A percentile compares a stretch with the other conserved stretches of the same genome.
Conservation (phyloP, 2,888 invertebrate species). For the Myathropa florea region DNA sequence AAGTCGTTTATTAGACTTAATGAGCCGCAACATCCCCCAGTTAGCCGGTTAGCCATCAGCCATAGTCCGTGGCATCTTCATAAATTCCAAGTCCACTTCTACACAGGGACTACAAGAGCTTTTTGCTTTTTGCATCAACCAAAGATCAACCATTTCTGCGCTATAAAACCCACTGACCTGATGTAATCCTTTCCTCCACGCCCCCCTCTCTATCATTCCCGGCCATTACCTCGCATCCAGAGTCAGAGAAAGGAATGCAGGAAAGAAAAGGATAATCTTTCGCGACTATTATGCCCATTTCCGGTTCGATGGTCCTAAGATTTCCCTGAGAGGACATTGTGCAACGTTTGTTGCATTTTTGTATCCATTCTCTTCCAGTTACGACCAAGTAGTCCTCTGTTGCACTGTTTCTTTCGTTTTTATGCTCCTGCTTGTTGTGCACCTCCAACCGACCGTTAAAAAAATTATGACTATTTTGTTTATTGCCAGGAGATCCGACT, state of each 20-base stretch:
- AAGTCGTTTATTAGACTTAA: not conserved
- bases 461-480: slow-evolving; percentile 69
- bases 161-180: slow-evolving; percentile 61
- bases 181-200: slow-evolving; percentile 22
- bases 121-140: not conserved
- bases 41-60: not conserved
- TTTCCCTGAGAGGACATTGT: slow-evolving; percentile 55
- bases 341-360: slow-evolving; percentile 66
- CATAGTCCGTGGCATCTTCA: not conserved
- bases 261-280: slow-evolving; percentile 54
- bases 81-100: not conserved
- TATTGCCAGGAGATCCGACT: slow-evolving; percentile 49
- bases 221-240: slow-evolving; percentile 13
- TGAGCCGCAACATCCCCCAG: not conserved
- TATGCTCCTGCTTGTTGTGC: slow-evolving; percentile 1
- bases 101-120: not conserved
- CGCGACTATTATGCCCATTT: slow-evolving; percentile 66
- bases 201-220: not conserved
- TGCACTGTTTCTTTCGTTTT: no score
- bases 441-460: slow-evolving; percentile 65
- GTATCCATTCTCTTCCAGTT: slow-evolving; percentile 32
- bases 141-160: not conserved
- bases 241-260: not conserved
- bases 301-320: slow-evolving; percentile 61
- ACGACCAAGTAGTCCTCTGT: not conserved